Percentiles rank a stretch among this genome's conserved stretches.
phyloP scores from a whole-genome alignment of 2,888 invertebrate species.

The Priapulus caudatus region DNA sequence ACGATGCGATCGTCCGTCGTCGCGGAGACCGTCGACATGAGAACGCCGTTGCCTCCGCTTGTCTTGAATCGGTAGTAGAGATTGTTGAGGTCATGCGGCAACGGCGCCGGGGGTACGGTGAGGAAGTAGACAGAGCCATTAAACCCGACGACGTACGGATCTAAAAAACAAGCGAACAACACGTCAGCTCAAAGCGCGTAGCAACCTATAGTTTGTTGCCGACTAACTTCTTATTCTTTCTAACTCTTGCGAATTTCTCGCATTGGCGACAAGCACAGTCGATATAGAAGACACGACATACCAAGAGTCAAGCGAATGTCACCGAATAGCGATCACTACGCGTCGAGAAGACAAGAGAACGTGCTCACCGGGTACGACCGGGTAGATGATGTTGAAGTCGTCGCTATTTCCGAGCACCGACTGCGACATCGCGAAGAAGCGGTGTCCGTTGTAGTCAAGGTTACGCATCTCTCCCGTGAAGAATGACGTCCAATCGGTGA shows the following conservation, averaged over 20 bases:
- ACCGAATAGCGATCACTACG: no score
- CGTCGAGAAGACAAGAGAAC: no score
- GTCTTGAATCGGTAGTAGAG: background rate
- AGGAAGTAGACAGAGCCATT: background rate
- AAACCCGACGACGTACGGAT: background rate
- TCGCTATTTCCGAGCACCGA: background rate
- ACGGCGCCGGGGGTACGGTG: background rate
- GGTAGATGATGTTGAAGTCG: background rate
- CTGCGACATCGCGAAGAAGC: background rate
- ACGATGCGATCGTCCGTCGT: background rate
- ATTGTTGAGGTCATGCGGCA: slow-evolving; percentile 1
- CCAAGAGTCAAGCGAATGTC: no score
- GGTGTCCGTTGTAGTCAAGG: background rate
- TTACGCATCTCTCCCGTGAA: background rate
- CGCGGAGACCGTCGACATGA: background rate
- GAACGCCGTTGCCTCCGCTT: background rate
- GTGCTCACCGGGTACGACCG: background rate
- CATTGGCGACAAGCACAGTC: no score
- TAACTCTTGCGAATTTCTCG: no score
- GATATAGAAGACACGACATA: no score
- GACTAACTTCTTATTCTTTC: no score
- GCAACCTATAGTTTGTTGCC: no score
- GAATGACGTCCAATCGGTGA: slow-evolving; percentile 1
- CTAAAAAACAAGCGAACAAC: background rate
- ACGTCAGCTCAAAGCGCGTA: no score